phyloP scores from a whole-genome alignment of 2,797 vertebrate species.

The Mycteria americana region DNA sequence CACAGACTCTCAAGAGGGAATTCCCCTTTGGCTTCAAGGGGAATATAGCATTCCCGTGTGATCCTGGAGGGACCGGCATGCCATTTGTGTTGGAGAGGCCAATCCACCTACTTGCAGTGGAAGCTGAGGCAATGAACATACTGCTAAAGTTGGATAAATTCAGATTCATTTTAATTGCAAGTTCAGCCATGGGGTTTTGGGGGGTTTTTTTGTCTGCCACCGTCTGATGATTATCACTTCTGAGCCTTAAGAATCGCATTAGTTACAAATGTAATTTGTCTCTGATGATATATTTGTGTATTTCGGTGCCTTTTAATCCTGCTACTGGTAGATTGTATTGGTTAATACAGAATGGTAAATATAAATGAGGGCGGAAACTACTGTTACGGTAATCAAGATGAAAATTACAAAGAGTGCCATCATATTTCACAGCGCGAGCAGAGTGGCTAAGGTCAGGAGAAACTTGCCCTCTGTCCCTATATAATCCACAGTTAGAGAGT shows the following conservation, averaged over 20 bases:
- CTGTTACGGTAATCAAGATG: not conserved
- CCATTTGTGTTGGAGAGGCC: not conserved
- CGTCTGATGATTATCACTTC: not conserved
- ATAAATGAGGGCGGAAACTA: not conserved
- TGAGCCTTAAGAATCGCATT: not conserved
- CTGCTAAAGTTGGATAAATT: not conserved
- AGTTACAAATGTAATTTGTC: not conserved
- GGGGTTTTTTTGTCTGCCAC: not conserved
- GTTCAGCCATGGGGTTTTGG: not conserved
- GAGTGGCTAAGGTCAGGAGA: not conserved
- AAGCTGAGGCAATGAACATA: not conserved
- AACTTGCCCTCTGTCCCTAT: not conserved
- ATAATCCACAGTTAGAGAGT: not conserved
- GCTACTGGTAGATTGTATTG: not conserved
- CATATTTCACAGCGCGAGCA: not conserved
- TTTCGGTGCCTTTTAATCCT: conserved; percentile 14
- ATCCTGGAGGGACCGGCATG: not conserved
- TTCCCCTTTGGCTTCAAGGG: not conserved
- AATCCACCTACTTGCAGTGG: not conserved
- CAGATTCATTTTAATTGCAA: not conserved
- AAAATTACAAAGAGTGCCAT: not conserved
- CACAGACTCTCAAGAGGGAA: not conserved
- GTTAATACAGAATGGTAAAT: not conserved
- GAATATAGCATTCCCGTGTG: not conserved
- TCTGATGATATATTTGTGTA: not conserved